phyloP scores from a whole-genome alignment of 1,140 invertebrate genomes.

The Agraylea sexmaculata region DNA sequence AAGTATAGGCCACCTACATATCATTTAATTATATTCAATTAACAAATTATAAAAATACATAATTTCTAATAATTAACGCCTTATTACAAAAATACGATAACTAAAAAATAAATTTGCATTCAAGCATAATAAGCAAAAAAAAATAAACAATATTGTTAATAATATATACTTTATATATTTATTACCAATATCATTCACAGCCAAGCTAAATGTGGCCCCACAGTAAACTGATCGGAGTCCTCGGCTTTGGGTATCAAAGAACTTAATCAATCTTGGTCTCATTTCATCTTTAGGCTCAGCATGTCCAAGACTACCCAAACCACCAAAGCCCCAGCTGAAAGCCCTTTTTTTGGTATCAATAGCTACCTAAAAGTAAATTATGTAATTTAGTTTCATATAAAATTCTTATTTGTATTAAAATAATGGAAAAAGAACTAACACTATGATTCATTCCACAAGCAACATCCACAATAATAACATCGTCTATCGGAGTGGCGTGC shows the following conservation, averaged over 20 bases:
- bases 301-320: constrained; percentile 84
- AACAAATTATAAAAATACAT: too few species aligned
- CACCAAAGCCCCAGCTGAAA: constrained; percentile 91
- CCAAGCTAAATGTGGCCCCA: constrained; percentile 77
- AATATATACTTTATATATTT: too few species aligned
- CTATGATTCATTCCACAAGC: constrained; percentile 85
- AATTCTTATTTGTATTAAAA: not conserved
- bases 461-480: constrained; percentile 80
- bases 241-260: constrained; percentile 70
- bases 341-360: constrained; percentile 77
- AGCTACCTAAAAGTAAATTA: constrained; percentile 47
- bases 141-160: too few species aligned
- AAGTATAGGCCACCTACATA: constrained; percentile 56
- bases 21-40: too few species aligned
- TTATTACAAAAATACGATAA: too few species aligned
- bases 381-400: constrained; percentile 1
- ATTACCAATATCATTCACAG: constrained; percentile 66
- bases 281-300: constrained; percentile 84
- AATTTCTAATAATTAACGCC: too few species aligned
- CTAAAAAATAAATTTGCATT: too few species aligned
- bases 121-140: not conserved
- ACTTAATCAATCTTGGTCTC: constrained; percentile 81
- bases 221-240: constrained; percentile 70
- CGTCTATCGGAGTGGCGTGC: constrained; percentile 68
- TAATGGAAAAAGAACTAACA: constrained; percentile 37